phyloP scores from a whole-genome alignment of 2,888 invertebrate species.

The Hydropsyche betteni region DNA sequence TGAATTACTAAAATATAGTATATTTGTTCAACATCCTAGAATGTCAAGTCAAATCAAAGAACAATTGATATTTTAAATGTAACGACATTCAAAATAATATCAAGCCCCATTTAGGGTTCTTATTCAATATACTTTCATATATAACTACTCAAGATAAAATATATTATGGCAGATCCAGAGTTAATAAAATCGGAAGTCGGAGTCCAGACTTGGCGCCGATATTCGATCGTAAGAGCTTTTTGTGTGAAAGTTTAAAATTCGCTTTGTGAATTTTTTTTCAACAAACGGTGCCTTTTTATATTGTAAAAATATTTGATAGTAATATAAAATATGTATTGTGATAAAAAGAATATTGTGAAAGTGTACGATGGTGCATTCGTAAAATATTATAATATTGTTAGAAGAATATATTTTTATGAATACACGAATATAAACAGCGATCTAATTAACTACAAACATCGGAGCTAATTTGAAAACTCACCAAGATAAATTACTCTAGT shows the following conservation, averaged over 20 bases:
- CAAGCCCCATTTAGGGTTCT: too few relatives aligned
- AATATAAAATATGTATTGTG: too few relatives aligned
- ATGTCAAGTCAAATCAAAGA: too few relatives aligned
- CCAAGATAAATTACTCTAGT: neutral
- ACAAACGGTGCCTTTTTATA: neutral
- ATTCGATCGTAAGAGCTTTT: slow-evolving; percentile 4
- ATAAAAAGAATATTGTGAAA: too few relatives aligned
- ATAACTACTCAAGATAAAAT: neutral
- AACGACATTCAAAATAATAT: too few relatives aligned
- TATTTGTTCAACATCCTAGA: too few relatives aligned
- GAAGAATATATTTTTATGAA: neutral
- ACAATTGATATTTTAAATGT: too few relatives aligned
- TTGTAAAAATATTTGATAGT: too few relatives aligned
- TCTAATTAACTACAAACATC: neutral
- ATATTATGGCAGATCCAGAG: slow-evolving; percentile 2
- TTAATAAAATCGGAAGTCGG: slow-evolving; percentile 16
- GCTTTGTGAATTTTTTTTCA: neutral
- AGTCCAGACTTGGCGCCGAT: slow-evolving; percentile 17
- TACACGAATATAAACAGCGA: neutral
- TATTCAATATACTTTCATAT: too few relatives aligned
- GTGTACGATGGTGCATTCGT: neutral
- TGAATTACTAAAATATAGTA: too few relatives aligned
- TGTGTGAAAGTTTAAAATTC: neutral
- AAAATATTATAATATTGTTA: slow-evolving; percentile 1
- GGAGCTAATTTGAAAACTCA: neutral